Percentiles rank a stretch among this genome's conserved stretches.
phyloP scores from a whole-genome alignment of 2,888 invertebrate genomes.

The Kryphioiulus occultus region DNA sequence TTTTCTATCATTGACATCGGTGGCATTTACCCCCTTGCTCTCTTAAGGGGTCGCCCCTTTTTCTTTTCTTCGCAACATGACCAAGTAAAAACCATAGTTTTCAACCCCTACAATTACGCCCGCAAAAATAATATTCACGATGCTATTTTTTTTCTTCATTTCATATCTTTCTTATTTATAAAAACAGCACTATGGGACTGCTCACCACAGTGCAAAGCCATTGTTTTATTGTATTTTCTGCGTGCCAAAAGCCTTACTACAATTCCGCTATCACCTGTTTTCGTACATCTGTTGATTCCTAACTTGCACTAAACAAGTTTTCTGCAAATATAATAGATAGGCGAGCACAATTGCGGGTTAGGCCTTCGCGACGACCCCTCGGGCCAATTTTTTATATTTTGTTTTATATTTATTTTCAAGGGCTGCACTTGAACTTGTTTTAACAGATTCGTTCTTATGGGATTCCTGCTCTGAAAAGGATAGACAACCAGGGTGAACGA shows the following conservation, averaged over 20 bases:
- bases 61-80: conserved; percentile 9
- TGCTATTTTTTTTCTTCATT: background rate
- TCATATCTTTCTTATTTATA: background rate
- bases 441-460: conserved; percentile 32
- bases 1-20: background rate
- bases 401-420: conserved; percentile 36
- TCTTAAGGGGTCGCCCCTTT: background rate
- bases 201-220: background rate
- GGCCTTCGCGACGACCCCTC: conserved; percentile 20
- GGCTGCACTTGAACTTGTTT: conserved; percentile 34
- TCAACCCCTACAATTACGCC: conserved; percentile 36
- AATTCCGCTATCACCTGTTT: conserved; percentile 17
- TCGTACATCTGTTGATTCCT: conserved; percentile 29
- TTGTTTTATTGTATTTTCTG: conserved; percentile 39
- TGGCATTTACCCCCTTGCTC: conserved; percentile 20
- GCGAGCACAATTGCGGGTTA: background rate
- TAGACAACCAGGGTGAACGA: conserved; percentile 33
- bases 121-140: conserved; percentile 9
- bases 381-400: background rate
- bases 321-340: conserved; percentile 28
- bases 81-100: conserved; percentile 32
- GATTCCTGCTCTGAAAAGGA: conserved; percentile 32
- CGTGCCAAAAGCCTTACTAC: conserved; percentile 26
- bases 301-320: conserved; percentile 40
- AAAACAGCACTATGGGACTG: conserved; percentile 29